Evolutionary conservation across 92 coral and sea anemone genomes (phyloP), one percentile per base, ranked within the genome.

Genomic region (Porites lobata): DNA sequence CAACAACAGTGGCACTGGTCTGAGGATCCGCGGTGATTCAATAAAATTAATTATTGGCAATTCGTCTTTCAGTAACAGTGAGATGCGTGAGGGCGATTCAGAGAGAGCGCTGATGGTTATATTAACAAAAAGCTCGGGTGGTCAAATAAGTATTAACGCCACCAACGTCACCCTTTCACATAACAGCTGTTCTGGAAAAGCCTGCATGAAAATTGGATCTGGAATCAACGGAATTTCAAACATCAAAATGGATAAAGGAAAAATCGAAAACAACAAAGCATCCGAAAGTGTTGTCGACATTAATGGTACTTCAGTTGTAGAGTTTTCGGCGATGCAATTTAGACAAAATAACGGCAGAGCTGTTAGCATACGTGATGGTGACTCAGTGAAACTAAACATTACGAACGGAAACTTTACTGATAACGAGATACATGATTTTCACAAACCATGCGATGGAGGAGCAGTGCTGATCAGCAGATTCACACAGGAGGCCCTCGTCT

Each of bases 391-490:
- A 9, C 53, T 69, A 43, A 69, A 69, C 10, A 58, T 82, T 57
- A 6, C 19, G 1, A 58, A 71, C 2, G 78, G 78, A 12, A 82
- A 71, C 78, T 82, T 82, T 59, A 68, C 13, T 38, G 26, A 20
- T 3, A 70, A 59, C 65, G 3, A 56, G 9, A 38, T 71, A 43
- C 50, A 2, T 3, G 43, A 54, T 21, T 52, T 75, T 14, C 11
- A n/a, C 32, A 15, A 72, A 1, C 1, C 4, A 2, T 57, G 54
- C 1, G 50, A 82, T 22, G 87, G 87, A 61, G 87, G 74, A 12
- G 87, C 87, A 8, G 51, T 84, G 12, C 51, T 6, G 19, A 80
- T 84, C 80, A 62, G 87, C 64, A 56, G 73, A 61, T 73, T 84
- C 21, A 74, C 50, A 8, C 51, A 75, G 63, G 52, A 50, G 65